These are phyloP conservation scores for Eurystomus glaucurus DNA, from an alignment of 2,797 vertebrate genomes.

Conservation along the genomic window DNA sequence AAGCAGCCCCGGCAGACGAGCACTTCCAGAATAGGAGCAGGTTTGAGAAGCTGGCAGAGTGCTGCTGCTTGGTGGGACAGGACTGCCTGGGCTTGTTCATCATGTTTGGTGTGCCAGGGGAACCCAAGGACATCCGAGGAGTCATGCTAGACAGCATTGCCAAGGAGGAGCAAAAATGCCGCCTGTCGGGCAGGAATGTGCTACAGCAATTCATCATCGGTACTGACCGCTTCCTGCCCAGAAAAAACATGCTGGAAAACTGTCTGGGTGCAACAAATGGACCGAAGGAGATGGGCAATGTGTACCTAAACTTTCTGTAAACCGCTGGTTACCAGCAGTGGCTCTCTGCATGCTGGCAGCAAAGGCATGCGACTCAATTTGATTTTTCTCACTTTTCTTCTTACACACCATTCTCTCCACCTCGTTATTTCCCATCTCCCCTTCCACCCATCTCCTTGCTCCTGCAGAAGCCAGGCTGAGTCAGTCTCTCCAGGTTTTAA, in stretches of 20 bases:
- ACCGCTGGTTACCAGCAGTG: neutral
- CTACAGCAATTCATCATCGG: slow-evolving; percentile 59
- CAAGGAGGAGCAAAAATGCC: neutral
- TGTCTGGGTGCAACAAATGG: slow-evolving; percentile 39
- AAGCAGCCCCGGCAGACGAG: neutral
- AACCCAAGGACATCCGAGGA: slow-evolving; percentile 71
- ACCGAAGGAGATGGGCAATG: slow-evolving; percentile 35
- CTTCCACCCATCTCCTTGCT: neutral
- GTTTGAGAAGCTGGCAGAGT: slow-evolving; percentile 71
- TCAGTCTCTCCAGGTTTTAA: neutral
- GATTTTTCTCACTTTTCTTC: neutral
- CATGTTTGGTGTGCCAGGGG: slow-evolving; percentile 64
- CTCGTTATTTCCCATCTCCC: neutral
- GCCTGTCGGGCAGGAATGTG: neutral
- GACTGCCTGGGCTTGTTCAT: slow-evolving; percentile 77
- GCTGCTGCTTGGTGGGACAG: slow-evolving; percentile 72
- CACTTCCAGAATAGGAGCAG: slow-evolving; percentile 17
- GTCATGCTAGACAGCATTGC: slow-evolving; percentile 70
- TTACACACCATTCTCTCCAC: rapidly evolving
- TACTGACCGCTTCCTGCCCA: slow-evolving; percentile 52
- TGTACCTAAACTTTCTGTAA: slow-evolving; percentile 74
- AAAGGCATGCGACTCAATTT: neutral
- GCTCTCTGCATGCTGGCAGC: rapidly evolving
- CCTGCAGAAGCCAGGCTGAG: neutral
- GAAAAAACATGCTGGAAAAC: slow-evolving; percentile 64